These are phyloP conservation scores for Schizothorax lantsangensis DNA, from an alignment of 2,797 vertebrate species.

Conservation along the genomic window DNA sequence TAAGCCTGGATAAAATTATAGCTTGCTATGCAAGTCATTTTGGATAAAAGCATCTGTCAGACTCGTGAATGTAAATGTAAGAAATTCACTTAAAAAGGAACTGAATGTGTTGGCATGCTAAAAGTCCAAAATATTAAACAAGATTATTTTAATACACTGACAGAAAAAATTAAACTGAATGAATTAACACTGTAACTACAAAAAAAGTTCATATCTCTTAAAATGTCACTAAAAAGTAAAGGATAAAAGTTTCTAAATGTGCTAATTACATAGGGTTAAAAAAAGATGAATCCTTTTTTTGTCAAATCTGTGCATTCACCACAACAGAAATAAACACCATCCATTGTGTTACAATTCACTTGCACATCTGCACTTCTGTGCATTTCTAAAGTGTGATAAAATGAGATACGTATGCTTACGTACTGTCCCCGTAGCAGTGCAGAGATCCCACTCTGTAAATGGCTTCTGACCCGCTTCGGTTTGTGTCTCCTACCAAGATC, in stretches of 20 bases:
- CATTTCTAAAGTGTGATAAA: background rate
- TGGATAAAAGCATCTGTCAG: background rate
- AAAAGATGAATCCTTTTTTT: too few species aligned
- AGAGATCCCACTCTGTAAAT: constrained; percentile 85
- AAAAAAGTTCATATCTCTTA: background rate
- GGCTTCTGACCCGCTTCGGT: constrained; percentile 84
- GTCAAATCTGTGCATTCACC: too few species aligned
- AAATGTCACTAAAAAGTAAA: too few species aligned
- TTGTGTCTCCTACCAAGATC: constrained; percentile 86
- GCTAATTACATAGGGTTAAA: too few species aligned
- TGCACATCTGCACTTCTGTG: background rate
- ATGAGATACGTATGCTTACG: constrained; percentile 60
- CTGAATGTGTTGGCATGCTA: background rate
- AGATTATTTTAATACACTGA: background rate
- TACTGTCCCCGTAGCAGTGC: constrained; percentile 88
- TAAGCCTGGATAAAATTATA: background rate
- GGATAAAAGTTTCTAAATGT: too few species aligned
- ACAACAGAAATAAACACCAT: background rate
- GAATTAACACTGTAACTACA: background rate
- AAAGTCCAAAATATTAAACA: background rate
- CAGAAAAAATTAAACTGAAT: background rate
- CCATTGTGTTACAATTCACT: background rate
- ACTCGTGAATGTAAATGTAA: background rate
- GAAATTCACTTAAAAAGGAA: background rate
- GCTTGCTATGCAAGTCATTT: background rate